Evolutionary conservation across 2,113 vertebrate species (phyloP).

Genomic region (Amphiprion percula): DNA sequence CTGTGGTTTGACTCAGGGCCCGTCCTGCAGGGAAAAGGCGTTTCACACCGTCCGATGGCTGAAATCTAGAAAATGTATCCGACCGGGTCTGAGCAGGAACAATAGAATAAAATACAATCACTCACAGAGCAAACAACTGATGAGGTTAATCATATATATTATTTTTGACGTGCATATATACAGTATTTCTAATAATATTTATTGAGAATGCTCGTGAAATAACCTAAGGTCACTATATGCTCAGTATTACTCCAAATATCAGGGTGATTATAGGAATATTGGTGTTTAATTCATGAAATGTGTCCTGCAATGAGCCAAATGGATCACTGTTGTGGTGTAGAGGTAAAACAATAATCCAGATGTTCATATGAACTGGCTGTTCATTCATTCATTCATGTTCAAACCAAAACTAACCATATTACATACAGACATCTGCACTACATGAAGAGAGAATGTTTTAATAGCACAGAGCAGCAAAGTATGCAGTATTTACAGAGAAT

Average conservation of each 20-base stretch:
- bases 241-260: too few species aligned
- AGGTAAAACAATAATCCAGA: background rate
- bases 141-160: too few species aligned
- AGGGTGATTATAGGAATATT: background rate
- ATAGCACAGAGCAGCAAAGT: background rate
- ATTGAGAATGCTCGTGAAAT: background rate
- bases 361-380: background rate
- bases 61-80: conserved; percentile 25
- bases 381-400: background rate
- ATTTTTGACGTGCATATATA: background rate
- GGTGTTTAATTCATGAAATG: background rate
- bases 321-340: background rate
- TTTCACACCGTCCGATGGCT: conserved; percentile 51
- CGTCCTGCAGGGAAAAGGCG: conserved; percentile 70
- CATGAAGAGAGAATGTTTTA: too few species aligned
- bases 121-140: background rate
- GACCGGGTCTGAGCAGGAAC: conserved; percentile 14
- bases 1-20: conserved; percentile 47
- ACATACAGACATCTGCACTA: background rate
- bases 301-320: background rate
- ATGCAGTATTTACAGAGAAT: background rate
- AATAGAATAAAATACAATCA: background rate
- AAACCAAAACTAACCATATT: background rate
- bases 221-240: too few species aligned
- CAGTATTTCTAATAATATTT: background rate